phyloP scores from a whole-genome alignment of 2,888 invertebrate species.

The Trissoscelio sp. region DNA sequence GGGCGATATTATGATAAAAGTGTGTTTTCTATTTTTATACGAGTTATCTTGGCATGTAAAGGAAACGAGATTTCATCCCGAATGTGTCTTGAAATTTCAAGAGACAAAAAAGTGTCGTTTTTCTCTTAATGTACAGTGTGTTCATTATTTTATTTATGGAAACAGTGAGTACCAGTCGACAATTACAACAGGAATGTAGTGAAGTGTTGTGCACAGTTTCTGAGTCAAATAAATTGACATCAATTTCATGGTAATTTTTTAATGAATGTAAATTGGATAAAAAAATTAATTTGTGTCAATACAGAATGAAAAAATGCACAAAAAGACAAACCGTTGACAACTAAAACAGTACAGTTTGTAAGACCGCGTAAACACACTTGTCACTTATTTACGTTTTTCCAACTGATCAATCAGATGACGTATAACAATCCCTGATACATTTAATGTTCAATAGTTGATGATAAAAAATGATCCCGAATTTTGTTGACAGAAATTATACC shows the following conservation, averaged over 20 bases:
- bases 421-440: background rate
- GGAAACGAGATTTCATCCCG: background rate
- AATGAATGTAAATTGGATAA: constrained; percentile 26
- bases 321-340: constrained; percentile 5
- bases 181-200: constrained; percentile 6
- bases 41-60: constrained; percentile 16
- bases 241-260: constrained; percentile 23
- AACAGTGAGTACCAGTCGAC: constrained; percentile 4
- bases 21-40: constrained; percentile 1
- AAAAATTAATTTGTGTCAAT: constrained; percentile 31
- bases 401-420: constrained; percentile 4
- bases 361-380: background rate
- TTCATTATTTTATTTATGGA: constrained; percentile 27
- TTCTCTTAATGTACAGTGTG: background rate
- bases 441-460: background rate
- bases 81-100: constrained; percentile 7
- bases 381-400: constrained; percentile 25
- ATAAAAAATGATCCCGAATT: background rate
- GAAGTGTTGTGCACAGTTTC: background rate
- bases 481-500: background rate
- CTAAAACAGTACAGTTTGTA: background rate
- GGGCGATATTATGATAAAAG: background rate
- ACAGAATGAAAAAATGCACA: constrained; percentile 5
- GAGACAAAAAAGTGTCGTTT: constrained; percentile 6
- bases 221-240: constrained; percentile 33